Percentiles rank a stretch among this genome's conserved stretches.
Conservation (phyloP, 2,888 invertebrate genomes). For the Sinodicranocentrus sp. region DNA sequence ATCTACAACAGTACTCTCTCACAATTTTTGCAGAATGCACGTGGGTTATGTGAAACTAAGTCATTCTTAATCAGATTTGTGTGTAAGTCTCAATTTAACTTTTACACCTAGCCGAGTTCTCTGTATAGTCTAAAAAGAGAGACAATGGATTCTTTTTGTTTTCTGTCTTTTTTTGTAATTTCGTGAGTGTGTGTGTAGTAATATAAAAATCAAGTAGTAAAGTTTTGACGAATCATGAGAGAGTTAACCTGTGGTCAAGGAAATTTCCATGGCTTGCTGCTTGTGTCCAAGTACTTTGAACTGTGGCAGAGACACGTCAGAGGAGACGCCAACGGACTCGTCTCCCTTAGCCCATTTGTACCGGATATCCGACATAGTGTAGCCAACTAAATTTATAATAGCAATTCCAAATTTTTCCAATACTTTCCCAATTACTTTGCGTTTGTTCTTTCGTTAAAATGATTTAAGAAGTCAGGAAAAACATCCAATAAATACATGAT, state of each 20-base stretch:
- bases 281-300: slow-evolving; percentile 98
- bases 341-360: slow-evolving; percentile 98
- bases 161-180: slow-evolving; percentile 10
- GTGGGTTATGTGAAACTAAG: no score
- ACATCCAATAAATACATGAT: neutral
- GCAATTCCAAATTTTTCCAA: slow-evolving; percentile 32
- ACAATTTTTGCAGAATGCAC: no score
- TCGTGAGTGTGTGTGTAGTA: slow-evolving; percentile 30
- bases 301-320: slow-evolving; percentile 97
- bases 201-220: neutral
- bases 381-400: slow-evolving; percentile 88
- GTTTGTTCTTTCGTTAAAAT: slow-evolving; percentile 27
- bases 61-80: no score
- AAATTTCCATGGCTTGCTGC: slow-evolving; percentile 97
- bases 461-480: neutral
- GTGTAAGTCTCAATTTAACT: no score
- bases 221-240: slow-evolving; percentile 62
- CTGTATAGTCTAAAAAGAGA: no score
- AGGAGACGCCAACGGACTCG: slow-evolving; percentile 96
- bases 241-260: slow-evolving; percentile 93
- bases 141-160: no score
- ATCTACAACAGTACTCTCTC: no score
- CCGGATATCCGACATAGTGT: slow-evolving; percentile 98
- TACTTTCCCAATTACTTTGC: slow-evolving; percentile 40
- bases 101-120: no score